Evolutionary conservation across 2,888 invertebrate genomes (phyloP).

Genomic region (Tridacna gigas): DNA sequence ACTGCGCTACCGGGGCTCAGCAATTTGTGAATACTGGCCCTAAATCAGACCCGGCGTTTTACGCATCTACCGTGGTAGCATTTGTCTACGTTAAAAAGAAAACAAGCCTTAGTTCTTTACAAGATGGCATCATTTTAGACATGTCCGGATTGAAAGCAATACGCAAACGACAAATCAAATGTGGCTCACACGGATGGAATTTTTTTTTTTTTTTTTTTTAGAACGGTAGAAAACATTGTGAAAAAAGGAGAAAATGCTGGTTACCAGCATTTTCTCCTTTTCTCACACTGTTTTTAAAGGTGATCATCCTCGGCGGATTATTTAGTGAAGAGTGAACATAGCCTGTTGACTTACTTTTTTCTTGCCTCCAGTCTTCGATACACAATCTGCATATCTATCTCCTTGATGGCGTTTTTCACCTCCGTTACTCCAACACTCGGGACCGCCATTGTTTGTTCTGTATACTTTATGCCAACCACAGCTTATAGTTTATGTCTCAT

Average conservation of each 20-base stretch:
- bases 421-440: slow-evolving; percentile 18
- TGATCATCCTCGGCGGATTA: not conserved
- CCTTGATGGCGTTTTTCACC: slow-evolving; percentile 52
- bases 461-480: not conserved
- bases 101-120: too few species aligned
- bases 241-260: not conserved
- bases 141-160: too few species aligned
- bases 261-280: not conserved
- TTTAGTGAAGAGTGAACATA: not conserved
- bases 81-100: too few species aligned
- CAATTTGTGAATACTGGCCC: too few species aligned
- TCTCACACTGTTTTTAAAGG: not conserved
- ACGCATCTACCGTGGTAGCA: too few species aligned
- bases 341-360: slow-evolving; percentile 47
- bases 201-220: too few species aligned
- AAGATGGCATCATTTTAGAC: too few species aligned
- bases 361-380: slow-evolving; percentile 54
- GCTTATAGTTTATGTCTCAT: not conserved
- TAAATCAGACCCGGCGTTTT: too few species aligned
- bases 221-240: not conserved
- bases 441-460: slow-evolving; percentile 45
- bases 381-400: slow-evolving; percentile 59
- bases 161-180: too few species aligned
- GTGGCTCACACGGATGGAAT: too few species aligned
- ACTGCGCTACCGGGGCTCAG: too few species aligned